phyloP scores from a whole-genome alignment of 2,113 vertebrate species.

The Hystrix brachyura region DNA sequence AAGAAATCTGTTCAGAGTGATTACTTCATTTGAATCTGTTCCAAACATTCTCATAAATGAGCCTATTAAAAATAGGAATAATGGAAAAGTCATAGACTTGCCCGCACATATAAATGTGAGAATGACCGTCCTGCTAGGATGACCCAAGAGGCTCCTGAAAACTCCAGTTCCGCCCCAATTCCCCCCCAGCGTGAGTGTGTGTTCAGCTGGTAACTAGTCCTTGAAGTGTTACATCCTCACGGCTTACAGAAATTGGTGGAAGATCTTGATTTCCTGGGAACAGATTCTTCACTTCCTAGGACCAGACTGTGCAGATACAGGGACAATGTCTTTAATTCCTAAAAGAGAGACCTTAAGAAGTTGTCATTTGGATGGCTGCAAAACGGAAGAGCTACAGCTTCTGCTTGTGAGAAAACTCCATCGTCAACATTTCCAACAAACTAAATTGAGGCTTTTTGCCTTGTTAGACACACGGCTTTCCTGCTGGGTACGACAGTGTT shows the following conservation, averaged over 20 bases:
- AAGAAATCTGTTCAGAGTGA: neutral
- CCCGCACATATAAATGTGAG: neutral
- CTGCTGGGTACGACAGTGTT: rapidly evolving
- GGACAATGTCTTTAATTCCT: neutral
- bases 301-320: neutral
- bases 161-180: neutral
- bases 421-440: neutral
- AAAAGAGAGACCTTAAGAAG: neutral
- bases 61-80: neutral
- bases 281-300: no score
- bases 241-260: neutral
- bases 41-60: neutral
- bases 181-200: rapidly evolving
- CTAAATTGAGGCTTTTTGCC: neutral
- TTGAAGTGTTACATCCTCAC: neutral
- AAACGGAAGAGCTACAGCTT: neutral
- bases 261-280: rapidly evolving
- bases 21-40: neutral
- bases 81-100: neutral
- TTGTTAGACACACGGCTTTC: neutral
- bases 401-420: no score
- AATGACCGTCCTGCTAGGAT: neutral
- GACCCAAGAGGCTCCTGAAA: neutral
- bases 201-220: neutral
- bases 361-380: neutral